Evolutionary conservation across 1,140 invertebrate genomes (phyloP).

Genomic region (Hormaphis cornu): DNA sequence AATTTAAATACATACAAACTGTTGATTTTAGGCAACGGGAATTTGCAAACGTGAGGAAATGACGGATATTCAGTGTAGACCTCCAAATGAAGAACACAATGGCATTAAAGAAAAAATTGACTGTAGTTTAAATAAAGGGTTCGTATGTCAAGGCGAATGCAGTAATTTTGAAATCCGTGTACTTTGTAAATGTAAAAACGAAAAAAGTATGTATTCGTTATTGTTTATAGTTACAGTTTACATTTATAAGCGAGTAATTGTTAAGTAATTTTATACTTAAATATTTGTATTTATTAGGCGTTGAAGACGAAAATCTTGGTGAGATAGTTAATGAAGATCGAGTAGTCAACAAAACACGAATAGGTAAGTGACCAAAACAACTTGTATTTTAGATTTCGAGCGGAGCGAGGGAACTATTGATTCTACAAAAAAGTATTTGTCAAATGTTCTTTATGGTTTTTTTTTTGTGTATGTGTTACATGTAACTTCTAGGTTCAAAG

Average conservation of each 20-base stretch:
- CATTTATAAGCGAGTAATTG: neutral
- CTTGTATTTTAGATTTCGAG: too few species aligned
- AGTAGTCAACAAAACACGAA: neutral
- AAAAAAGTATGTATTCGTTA: neutral
- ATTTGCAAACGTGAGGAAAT: conserved; percentile 47
- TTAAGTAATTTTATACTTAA: neutral
- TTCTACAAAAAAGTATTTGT: too few species aligned
- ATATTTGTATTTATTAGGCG: too few species aligned
- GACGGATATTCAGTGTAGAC: conserved; percentile 63
- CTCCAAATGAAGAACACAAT: conserved; percentile 42
- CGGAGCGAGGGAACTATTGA: too few species aligned
- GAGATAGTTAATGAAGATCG: neutral
- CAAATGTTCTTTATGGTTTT: too few species aligned
- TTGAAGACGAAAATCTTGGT: neutral
- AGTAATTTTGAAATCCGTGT: conserved; percentile 65
- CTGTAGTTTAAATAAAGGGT: conserved; percentile 60
- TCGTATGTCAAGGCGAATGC: conserved; percentile 54
- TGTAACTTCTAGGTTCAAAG: too few species aligned
- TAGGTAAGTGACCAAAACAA: too few species aligned
- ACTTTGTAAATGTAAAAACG: conserved; percentile 53
- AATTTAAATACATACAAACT: neutral
- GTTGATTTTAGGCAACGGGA: neutral
- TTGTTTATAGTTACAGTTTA: neutral
- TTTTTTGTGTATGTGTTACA: too few species aligned
- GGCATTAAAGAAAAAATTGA: conserved; percentile 48